Percentiles rank a stretch among this genome's conserved stretches.
Evolutionary conservation across 2,888 invertebrate species (phyloP).

Genomic region (Bombylius major): DNA sequence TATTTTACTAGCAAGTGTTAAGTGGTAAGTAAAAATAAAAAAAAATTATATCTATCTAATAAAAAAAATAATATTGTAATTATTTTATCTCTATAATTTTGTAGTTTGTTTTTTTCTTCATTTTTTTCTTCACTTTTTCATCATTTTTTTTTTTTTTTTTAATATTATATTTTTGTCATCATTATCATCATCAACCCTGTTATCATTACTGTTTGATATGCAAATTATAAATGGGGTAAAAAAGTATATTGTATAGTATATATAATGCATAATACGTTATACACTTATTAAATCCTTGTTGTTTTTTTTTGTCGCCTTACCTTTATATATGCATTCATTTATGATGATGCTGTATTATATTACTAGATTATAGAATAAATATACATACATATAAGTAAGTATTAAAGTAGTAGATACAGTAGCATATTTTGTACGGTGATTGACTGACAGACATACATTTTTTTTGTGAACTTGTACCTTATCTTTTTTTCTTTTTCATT

Average conservation of each 20-base stretch:
- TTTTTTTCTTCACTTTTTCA: no score
- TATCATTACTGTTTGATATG: slow-evolving; percentile 6
- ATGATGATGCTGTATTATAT: no score
- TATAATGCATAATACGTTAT: background rate
- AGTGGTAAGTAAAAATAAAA: slow-evolving; percentile 7
- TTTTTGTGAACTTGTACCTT: no score
- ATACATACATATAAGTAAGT: no score
- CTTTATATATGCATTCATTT: no score
- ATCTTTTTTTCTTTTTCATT: background rate
- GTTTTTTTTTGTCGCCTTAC: no score
- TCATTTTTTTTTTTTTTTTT: no score
- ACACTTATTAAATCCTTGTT: no score
- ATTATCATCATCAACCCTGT: background rate
- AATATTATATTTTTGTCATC: background rate
- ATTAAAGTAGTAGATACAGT: no score
- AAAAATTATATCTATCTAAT: background rate
- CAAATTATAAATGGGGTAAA: slow-evolving; percentile 2
- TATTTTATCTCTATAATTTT: background rate
- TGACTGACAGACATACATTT: background rate
- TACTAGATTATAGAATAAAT: no score
- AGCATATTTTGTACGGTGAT: background rate
- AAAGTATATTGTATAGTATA: background rate
- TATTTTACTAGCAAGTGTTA: slow-evolving; percentile 10
- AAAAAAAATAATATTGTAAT: background rate
- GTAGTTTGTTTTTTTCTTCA: background rate